These are phyloP conservation scores for Brachystomella parvula DNA, from an alignment of 1,140 invertebrate species.

Conservation along the genomic window DNA sequence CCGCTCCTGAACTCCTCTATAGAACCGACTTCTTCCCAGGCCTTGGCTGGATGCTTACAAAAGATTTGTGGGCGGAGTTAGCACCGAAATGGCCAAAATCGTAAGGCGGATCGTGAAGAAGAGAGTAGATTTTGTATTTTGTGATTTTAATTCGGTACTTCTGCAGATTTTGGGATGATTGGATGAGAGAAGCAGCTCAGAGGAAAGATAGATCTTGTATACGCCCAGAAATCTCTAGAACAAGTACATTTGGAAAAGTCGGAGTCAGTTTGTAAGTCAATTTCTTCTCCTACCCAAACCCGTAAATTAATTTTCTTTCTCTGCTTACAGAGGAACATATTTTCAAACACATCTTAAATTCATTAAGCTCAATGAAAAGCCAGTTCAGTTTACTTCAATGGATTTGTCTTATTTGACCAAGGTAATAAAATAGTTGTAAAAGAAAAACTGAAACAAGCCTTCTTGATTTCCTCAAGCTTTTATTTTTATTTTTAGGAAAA, in stretches of 20 bases:
- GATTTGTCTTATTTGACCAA: constrained; percentile 88
- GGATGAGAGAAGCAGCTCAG: constrained; percentile 91
- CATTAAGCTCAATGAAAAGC: constrained; percentile 83
- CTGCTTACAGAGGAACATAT: constrained; percentile 77
- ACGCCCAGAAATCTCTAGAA: constrained; percentile 89
- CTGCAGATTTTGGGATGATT: constrained; percentile 99
- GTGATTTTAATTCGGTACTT: no score
- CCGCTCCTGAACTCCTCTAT: constrained; percentile 66
- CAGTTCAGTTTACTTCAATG: constrained; percentile 79
- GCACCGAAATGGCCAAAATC: constrained; percentile 81
- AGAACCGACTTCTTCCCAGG: constrained; percentile 98
- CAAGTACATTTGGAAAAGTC: constrained; percentile 89
- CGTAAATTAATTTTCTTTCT: constrained; percentile 26
- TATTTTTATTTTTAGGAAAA: constrained; percentile 58
- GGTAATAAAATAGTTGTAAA: constrained; percentile 53
- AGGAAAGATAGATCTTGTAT: constrained; percentile 84
- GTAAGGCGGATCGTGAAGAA: no score
- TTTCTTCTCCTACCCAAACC: no score
- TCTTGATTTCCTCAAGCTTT: constrained; percentile 20
- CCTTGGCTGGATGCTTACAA: constrained; percentile 91
- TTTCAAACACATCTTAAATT: constrained; percentile 95
- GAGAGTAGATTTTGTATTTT: no score
- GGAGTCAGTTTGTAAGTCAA: constrained; percentile 68
- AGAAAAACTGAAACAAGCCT: constrained; percentile 24
- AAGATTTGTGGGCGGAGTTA: constrained; percentile 76